phyloP scores from a whole-genome alignment of 2,113 vertebrate species.

The Bostrychus sinensis region DNA sequence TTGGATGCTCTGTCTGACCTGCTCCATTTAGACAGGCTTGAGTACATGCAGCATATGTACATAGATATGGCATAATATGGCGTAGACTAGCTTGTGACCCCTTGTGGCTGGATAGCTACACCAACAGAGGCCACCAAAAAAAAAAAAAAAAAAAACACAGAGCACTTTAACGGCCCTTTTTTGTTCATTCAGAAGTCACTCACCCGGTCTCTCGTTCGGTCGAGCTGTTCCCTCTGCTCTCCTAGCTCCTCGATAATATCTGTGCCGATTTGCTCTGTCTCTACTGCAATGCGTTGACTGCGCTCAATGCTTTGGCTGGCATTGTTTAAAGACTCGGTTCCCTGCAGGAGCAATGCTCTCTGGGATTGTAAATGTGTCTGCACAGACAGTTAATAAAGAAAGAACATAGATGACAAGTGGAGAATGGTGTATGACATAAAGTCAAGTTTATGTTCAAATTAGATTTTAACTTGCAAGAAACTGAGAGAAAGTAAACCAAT shows the following conservation, averaged over 20 bases:
- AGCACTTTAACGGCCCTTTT: too few species aligned
- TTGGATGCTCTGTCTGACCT: too few species aligned
- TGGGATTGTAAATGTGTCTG: constrained; percentile 89
- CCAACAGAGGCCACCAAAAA: too few species aligned
- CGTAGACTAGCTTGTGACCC: too few species aligned
- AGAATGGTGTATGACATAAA: not conserved
- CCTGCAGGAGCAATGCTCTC: constrained; percentile 90
- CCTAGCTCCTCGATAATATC: constrained; percentile 96
- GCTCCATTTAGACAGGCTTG: too few species aligned
- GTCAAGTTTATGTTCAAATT: too few species aligned
- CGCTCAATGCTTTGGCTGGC: constrained; percentile 91
- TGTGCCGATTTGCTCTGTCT: constrained; percentile 90
- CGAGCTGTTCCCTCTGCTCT: constrained; percentile 93
- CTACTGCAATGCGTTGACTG: constrained; percentile 88
- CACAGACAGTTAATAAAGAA: not conserved
- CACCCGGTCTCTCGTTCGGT: constrained; percentile 89
- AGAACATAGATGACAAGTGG: not conserved
- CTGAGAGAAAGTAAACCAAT: too few species aligned
- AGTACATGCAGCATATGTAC: too few species aligned
- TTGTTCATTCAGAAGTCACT: constrained; percentile 78
- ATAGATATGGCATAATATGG: too few species aligned
- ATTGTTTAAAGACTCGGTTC: constrained; percentile 87
- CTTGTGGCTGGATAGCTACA: too few species aligned
- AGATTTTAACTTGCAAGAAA: too few species aligned
- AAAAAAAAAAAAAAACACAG: too few species aligned